Conservation (phyloP, 1,140 invertebrate genomes). For the Penaeus indicus region DNA sequence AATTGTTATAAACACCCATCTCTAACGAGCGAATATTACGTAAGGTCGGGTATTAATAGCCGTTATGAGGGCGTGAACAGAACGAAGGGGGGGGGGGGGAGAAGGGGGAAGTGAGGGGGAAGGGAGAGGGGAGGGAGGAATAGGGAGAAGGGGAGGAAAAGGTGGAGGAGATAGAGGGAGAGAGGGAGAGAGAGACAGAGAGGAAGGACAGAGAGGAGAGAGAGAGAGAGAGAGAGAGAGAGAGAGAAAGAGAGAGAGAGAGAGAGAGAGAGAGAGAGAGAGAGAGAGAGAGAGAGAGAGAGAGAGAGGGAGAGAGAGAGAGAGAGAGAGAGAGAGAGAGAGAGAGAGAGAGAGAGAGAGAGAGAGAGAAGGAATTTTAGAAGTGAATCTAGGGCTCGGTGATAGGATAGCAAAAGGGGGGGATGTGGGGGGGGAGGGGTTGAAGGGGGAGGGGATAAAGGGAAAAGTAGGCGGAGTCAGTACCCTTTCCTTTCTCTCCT, state of each 20-base stretch:
- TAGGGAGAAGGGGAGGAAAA: too few species aligned
- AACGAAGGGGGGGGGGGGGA: not conserved
- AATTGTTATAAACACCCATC: slow-evolving; percentile 37
- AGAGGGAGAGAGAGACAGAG: not conserved
- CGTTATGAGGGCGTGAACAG: slow-evolving; percentile 23
- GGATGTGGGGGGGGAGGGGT: too few species aligned
- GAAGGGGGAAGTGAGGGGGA: not conserved
- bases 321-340: not conserved
- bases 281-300: not conserved
- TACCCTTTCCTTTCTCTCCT: too few species aligned
- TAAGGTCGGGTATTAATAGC: slow-evolving; percentile 4
- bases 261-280: not conserved
- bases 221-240: not conserved
- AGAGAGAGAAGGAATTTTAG: too few species aligned
- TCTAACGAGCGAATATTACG: not conserved
- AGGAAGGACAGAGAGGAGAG: not conserved
- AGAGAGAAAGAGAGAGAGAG: not conserved
- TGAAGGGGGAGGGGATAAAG: too few species aligned
- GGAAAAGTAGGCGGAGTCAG: too few species aligned
- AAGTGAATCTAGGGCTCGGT: too few species aligned
- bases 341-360: too few species aligned
- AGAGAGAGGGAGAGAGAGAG: not conserved
- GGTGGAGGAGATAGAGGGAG: not conserved
- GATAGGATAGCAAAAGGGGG: too few species aligned
- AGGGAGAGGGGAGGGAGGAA: not conserved